These are phyloP conservation scores for Myotis pilosus DNA, from an alignment of 2,797 vertebrate species.

Conservation along the genomic window DNA sequence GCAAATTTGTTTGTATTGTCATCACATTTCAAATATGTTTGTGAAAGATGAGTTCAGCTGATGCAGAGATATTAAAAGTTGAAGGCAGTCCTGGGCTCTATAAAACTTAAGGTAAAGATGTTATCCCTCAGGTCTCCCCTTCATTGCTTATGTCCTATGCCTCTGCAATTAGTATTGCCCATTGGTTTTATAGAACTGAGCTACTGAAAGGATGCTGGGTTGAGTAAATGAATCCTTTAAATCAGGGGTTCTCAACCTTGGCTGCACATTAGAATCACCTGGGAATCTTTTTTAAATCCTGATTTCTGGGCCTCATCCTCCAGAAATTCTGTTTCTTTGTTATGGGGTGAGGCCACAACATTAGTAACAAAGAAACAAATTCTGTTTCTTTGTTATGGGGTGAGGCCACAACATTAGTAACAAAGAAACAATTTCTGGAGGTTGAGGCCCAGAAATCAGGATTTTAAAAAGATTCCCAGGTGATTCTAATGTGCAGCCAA, in stretches of 20 bases:
- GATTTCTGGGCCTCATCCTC: too few relatives aligned
- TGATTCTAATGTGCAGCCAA: too few relatives aligned
- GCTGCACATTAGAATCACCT: too few relatives aligned
- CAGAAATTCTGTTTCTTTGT: too few relatives aligned
- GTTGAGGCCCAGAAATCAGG: too few relatives aligned
- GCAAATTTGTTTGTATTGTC: conserved; percentile 59
- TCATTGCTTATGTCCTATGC: not conserved
- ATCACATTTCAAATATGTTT: conserved; percentile 55
- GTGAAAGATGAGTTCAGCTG: conserved; percentile 51
- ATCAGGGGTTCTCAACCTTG: not conserved
- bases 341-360: too few relatives aligned
- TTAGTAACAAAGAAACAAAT: too few relatives aligned
- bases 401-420: too few relatives aligned
- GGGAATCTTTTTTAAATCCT: too few relatives aligned
- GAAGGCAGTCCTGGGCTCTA: conserved; percentile 50
- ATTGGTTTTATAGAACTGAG: conserved; percentile 52
- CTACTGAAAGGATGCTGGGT: not conserved
- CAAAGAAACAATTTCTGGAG: too few relatives aligned
- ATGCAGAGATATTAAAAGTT: conserved; percentile 58
- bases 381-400: too few relatives aligned
- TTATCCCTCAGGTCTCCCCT: conserved; percentile 44
- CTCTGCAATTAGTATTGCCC: conserved; percentile 27
- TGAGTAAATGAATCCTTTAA: conserved; percentile 7
- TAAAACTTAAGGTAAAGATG: conserved; percentile 63
- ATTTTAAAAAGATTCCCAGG: too few relatives aligned